phyloP scores from a whole-genome alignment of 2,113 vertebrate genomes.

The Martes martes region DNA sequence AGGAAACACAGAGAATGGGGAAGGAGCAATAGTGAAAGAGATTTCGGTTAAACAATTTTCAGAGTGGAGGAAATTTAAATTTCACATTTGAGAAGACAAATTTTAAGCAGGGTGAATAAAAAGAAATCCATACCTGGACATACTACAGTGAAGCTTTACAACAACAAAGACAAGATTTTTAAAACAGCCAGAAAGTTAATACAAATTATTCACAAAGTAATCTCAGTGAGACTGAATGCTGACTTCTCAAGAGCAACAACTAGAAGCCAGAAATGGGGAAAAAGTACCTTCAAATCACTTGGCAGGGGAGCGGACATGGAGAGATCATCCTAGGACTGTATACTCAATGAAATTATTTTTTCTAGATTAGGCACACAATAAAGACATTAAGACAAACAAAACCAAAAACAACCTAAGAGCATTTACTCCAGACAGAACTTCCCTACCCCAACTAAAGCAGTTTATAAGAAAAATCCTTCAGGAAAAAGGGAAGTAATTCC shows the following conservation, averaged over 20 bases:
- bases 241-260: not conserved
- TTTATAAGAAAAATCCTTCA: not conserved
- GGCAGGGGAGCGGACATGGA: rapidly evolving
- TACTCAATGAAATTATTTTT: not conserved
- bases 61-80: not conserved
- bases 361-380: not conserved
- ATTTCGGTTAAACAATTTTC: not conserved
- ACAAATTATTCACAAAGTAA: not conserved
- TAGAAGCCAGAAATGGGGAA: not conserved
- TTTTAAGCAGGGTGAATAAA: not conserved
- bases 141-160: not conserved
- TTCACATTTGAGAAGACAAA: not conserved
- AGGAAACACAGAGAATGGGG: not conserved
- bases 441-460: not conserved
- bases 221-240: not conserved
- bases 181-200: not conserved
- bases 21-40: not conserved
- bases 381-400: not conserved
- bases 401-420: not conserved
- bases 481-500: not conserved
- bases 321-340: not conserved
- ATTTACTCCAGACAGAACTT: not conserved
- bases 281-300: not conserved
- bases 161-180: not conserved
- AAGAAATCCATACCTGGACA: not conserved